phyloP scores from a whole-genome alignment of 2,888 invertebrate species.

The Synergus laeviventris region DNA sequence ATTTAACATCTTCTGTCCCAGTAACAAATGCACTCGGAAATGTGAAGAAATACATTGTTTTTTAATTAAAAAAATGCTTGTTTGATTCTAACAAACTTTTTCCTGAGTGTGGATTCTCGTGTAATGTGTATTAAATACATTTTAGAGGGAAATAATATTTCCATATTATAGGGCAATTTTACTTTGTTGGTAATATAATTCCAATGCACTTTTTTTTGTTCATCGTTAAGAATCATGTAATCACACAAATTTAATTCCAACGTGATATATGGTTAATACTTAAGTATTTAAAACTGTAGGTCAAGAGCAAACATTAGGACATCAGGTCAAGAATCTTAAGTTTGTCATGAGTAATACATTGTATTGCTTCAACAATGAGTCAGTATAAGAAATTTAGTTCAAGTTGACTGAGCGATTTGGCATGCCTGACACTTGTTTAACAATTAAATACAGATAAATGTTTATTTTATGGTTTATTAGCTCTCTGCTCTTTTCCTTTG shows the following conservation, averaged over 20 bases:
- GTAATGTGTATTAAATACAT: too few relatives aligned
- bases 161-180: too few relatives aligned
- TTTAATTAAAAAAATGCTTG: too few relatives aligned
- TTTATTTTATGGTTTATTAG: neutral
- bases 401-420: conserved; percentile 32
- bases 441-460: neutral
- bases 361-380: conserved; percentile 35
- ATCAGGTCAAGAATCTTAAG: conserved; percentile 31
- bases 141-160: neutral
- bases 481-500: neutral
- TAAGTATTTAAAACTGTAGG: conserved; percentile 32
- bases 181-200: too few relatives aligned
- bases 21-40: too few relatives aligned
- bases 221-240: too few relatives aligned
- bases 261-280: neutral
- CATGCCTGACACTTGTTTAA: conserved; percentile 34
- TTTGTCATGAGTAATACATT: conserved; percentile 28
- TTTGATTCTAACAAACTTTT: too few relatives aligned
- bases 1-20: neutral
- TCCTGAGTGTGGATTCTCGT: too few relatives aligned
- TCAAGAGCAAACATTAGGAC: conserved; percentile 34
- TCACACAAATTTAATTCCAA: neutral
- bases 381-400: conserved; percentile 37
- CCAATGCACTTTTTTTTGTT: too few relatives aligned
- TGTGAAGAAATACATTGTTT: too few relatives aligned